Base-by-base conservation (phyloP, 2,797 vertebrate species). In the Sebastolobus altivelis region DNA sequence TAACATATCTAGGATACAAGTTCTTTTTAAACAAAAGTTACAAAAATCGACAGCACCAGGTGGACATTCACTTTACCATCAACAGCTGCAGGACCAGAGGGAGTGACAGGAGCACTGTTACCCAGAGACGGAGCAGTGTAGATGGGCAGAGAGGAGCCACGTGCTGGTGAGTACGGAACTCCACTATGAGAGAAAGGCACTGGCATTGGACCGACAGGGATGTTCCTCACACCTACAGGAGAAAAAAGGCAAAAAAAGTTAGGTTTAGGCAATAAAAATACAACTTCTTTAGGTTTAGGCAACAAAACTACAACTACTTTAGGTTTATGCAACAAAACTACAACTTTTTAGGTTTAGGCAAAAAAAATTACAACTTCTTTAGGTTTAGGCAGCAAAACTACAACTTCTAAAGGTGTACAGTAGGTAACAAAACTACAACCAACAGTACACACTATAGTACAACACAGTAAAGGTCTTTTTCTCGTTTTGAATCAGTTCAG, bases 1-100 rank as follows among this genome's bases (percentile, higher is more conserved):
- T 33, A 27, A 38, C 14, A 20, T 46, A 43, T 46, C 25, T 3
- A 49, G 1, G 13, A 43, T 29, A 5, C 18, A 16, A 65, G 16
- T 33, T 66, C 0, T 16, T 43, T 43, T 43, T 43, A 16, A 43
- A 43, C 29, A 31, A 31, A 31, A 31, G 29, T 31, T 31, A 31
- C 29, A 31, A 31, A 31, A 31, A 31, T 31, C 4, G 40, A 70
- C 29, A 78, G 25, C 60, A 89, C 10, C 61, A 69, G 37, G 6
- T 84, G 81, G 40, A 80, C n/a, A 12, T 87, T 75, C 2, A 75
- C 11, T 46, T 60, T 62, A 54, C 83, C 74, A 25, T 25, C 81
- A 33, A 7, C 16, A 43, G 49, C 58, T 81, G 37, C 79, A n/a
- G 65, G 25, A 62, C 31, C 66, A 25, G 79, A 60, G 46, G 82